Evolutionary conservation across 2,113 vertebrate species (phyloP), one percentile per base, ranked within the genome.

Genomic region (Scytalopus superciliaris): DNA sequence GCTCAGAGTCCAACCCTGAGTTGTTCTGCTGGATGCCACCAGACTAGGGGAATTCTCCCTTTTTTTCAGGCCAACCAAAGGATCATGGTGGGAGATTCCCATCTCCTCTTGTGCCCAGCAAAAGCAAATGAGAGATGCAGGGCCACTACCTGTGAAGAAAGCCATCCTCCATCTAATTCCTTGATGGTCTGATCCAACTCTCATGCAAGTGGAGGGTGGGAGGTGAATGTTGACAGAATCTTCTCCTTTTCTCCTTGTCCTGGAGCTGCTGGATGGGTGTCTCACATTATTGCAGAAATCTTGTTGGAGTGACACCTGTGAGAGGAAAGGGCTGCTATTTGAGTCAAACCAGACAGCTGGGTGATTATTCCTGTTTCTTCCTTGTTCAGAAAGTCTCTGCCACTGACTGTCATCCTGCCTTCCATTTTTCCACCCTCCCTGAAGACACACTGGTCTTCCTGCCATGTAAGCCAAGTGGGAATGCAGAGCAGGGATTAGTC

Each of bases 21-120:
- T 28, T n/a, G 9, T 50, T 75, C 60, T 70, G 37, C 19, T 78
- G 60, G 42, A 35, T 88, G 17, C 9, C 23, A 40, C 31, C 16
- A 55, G 15, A 9, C 0, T 4, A 6, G 14, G 3, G 12, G 6
- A 2, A 2, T 90, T 81, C 60, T 44, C 10, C 8, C 7, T n/a
- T 23, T 2, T 28, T 84, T 73, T 70, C 30, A 49, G 47, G 37
- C 6, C 40, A 66, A 7, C 1, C 1, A 3, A 40, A 67, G 15
- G 9, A 11, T 40, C 24, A 63, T 1, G 1, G 13, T 11, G 62
- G 35, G 22, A 73, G 1, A n/a, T 67, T 66, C 30, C 9, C 23
- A 45, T 53, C 33, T 70, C 9, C 7, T 59, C 19, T 76, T 3
- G 33, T 77, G 35, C 6, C 19, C 31, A 82, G 10, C 27, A 73